These are phyloP conservation scores for Cololabis saira DNA, from an alignment of 2,113 vertebrate species.

Conservation along the genomic window DNA sequence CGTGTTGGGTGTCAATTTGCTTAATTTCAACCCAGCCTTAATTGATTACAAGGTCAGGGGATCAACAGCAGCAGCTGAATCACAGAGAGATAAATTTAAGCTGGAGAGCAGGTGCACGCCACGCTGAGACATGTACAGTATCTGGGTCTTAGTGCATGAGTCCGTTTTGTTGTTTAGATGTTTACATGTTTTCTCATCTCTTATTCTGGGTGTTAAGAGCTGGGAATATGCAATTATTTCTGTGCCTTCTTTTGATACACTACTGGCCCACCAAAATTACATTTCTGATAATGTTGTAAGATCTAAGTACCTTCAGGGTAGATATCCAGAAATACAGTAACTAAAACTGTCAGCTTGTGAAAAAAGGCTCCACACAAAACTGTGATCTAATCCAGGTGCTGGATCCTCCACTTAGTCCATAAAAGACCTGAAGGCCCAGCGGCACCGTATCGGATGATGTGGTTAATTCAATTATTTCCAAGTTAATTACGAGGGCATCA, in stretches of 20 bases:
- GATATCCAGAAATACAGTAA: neutral
- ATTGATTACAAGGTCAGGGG: constrained; percentile 58
- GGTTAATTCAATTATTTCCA: constrained; percentile 9
- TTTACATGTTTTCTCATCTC: too few species aligned
- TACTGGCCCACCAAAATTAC: neutral
- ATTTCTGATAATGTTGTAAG: neutral
- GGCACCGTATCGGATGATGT: constrained; percentile 3
- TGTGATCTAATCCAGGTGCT: constrained; percentile 9
- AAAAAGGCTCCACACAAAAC: constrained; percentile 2
- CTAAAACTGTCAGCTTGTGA: neutral
- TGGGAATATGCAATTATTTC: too few species aligned
- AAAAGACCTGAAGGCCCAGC: neutral
- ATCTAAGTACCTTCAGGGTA: neutral
- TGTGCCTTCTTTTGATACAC: too few species aligned
- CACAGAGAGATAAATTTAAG: constrained; percentile 1
- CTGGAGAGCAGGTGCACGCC: neutral
- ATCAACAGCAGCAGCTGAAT: constrained; percentile 37
- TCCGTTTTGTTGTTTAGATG: neutral
- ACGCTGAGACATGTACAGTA: neutral
- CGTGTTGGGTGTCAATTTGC: constrained; percentile 56
- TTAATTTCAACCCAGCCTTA: constrained; percentile 59
- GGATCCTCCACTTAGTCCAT: neutral
- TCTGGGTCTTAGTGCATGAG: neutral
- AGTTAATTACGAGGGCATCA: neutral
- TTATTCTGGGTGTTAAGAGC: too few species aligned